Conservation (phyloP, 2,888 invertebrate genomes). For the Aelia acuminata region DNA sequence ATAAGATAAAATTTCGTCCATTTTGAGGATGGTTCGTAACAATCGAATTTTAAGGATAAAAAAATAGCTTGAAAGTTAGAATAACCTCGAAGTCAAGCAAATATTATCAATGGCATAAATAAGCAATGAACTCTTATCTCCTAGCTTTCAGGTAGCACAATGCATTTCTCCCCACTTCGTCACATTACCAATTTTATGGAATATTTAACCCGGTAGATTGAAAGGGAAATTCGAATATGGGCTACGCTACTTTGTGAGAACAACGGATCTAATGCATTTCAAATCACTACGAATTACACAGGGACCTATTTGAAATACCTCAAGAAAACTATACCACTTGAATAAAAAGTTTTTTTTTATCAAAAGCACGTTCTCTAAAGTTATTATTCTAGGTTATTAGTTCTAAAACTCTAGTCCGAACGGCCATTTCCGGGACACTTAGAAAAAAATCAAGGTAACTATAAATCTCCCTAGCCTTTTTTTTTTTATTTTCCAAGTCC, state of each 20-base stretch:
- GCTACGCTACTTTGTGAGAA: not conserved
- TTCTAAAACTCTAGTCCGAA: too few species aligned
- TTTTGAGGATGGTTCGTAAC: not conserved
- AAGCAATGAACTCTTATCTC: not conserved
- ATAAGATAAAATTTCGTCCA: too few species aligned
- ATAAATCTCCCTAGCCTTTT: too few species aligned
- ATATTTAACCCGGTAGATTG: not conserved
- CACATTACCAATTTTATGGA: conserved; percentile 43
- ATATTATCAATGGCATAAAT: not conserved
- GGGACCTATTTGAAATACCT: not conserved
- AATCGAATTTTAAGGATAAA: not conserved
- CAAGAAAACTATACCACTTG: not conserved
- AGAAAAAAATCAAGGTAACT: too few species aligned
- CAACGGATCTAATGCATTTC: conserved; percentile 21
- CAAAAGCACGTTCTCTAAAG: not conserved
- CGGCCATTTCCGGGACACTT: too few species aligned
- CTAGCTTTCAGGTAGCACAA: not conserved
- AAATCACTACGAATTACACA: not conserved
- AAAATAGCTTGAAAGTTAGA: not conserved
- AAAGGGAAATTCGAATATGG: conserved; percentile 22
- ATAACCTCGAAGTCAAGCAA: not conserved
- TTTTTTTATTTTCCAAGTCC: too few species aligned
- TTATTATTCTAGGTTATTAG: too few species aligned
- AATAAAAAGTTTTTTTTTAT: not conserved
- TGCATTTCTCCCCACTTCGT: not conserved